These are phyloP conservation scores for Protophormia terraenovae DNA, from an alignment of 2,888 invertebrate genomes.

Conservation along the genomic window DNA sequence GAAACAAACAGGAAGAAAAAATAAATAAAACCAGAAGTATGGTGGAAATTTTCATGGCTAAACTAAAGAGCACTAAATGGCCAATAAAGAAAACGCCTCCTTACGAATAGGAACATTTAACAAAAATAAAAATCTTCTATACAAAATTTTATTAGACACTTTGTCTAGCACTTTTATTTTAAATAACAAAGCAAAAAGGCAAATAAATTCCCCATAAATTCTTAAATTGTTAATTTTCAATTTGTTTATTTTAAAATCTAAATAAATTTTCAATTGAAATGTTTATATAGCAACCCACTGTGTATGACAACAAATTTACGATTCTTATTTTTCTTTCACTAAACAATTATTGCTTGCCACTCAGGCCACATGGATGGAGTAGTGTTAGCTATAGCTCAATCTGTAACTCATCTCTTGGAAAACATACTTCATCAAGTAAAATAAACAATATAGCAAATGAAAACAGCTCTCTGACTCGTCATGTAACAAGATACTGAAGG, in stretches of 20 bases:
- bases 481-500: conserved; percentile 48
- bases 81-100: conserved; percentile 38
- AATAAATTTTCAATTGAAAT: conserved; percentile 52
- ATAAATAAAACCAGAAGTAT: not conserved
- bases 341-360: not conserved
- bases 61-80: not conserved
- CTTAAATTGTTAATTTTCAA: conserved; percentile 22
- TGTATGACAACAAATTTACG: conserved; percentile 61
- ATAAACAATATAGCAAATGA: conserved; percentile 55
- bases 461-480: not conserved
- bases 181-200: not conserved
- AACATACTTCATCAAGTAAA: conserved; percentile 61
- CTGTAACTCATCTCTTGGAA: conserved; percentile 29
- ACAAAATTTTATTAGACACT: conserved; percentile 15
- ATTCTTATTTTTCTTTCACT: conserved; percentile 8
- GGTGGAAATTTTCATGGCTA: not conserved
- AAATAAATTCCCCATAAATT: conserved; percentile 25
- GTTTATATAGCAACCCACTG: conserved; percentile 58
- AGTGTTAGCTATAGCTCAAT: not conserved
- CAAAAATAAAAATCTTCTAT: too few relatives aligned
- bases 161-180: conserved; percentile 29
- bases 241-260: conserved; percentile 59
- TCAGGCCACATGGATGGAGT: not conserved
- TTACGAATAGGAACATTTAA: not conserved
- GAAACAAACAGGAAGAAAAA: not conserved